Base-by-base conservation (phyloP, 2,113 vertebrate species). In the Ictalurus punctatus region DNA sequence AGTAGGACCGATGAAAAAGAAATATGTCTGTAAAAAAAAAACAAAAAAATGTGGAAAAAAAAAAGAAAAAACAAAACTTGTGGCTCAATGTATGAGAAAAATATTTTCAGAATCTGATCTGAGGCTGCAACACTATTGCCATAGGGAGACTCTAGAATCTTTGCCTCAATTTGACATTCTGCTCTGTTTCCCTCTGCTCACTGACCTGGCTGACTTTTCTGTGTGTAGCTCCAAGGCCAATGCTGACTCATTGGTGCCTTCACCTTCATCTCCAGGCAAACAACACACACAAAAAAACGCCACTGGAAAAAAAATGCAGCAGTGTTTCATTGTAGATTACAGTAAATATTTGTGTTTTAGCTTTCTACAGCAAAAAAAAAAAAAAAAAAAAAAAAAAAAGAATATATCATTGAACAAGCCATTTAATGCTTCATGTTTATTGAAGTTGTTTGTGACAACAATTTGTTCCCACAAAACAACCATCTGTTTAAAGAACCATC, bases 131-230 rank as follows among this genome's bases (percentile, higher is more conserved):
- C 87, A 71, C 21, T 86, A 85, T 82, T 92, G 92, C 87, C 52
- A 92, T 82, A 27, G 30, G 86, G 89, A 74, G 87, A 86, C 90
- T 34, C 74, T n/a, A 61, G 91, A 61, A 89, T 91, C 85, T 89
- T 90, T 89, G 89, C 87, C 87, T 93, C 89, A 89, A 89, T 92
- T 95, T 95, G 92, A 94, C 93, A 94, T 94, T 95, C 94, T 92
- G 90, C 84, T 92, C 63, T 79, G 87, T 88, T 93, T 89, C 86
- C 93, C 92, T 48, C 61, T 84, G 90, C 90, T 90, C 85, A 40
- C 7, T 83, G 85, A 89, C 88, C 73, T 80, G 76, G 40, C 82
- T 91, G 87, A 83, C 85, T 78, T 78, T 56, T 87, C 65, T 44
- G 52, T 30, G 86, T 86, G 86, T 87, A 85, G 85, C 89, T 92